Conservation (phyloP, 2,888 invertebrate species). For the Acleris cristana region DNA sequence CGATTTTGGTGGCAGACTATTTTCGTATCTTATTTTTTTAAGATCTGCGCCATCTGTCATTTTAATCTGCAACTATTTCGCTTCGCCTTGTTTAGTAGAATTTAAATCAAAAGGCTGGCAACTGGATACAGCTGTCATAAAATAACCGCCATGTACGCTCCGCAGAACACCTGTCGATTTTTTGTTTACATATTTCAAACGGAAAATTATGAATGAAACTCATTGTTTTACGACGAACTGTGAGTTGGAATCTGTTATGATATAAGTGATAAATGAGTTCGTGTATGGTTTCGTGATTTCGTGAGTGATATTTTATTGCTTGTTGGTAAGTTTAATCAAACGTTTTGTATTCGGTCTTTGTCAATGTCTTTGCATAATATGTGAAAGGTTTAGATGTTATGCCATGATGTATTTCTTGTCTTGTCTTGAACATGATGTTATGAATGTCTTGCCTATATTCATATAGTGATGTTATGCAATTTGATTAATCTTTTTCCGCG, state of each 20-base stretch:
- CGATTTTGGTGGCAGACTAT: background rate
- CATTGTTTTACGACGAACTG: slow-evolving; percentile 37
- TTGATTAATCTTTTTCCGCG: too few relatives aligned
- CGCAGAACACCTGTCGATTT: slow-evolving; percentile 65
- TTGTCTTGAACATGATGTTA: too few relatives aligned
- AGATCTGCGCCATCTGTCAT: slow-evolving; percentile 15
- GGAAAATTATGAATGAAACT: slow-evolving; percentile 63
- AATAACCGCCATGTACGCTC: slow-evolving; percentile 58
- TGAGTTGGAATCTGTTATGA: slow-evolving; percentile 1
- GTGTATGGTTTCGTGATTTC: slow-evolving; percentile 11
- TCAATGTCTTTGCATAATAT: background rate
- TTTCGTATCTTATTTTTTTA: background rate
- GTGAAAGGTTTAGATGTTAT: background rate
- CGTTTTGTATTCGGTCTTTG: background rate
- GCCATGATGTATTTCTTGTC: too few relatives aligned
- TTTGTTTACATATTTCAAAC: slow-evolving; percentile 63
- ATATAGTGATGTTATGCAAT: too few relatives aligned
- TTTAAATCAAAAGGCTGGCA: slow-evolving; percentile 21
- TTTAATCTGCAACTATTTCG: background rate
- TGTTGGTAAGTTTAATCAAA: slow-evolving; percentile 18
- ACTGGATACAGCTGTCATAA: slow-evolving; percentile 47
- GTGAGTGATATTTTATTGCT: background rate
- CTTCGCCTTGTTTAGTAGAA: slow-evolving; percentile 12
- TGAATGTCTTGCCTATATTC: too few relatives aligned
- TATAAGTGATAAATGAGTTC: slow-evolving; percentile 33